These are phyloP conservation scores for Cantharis rufa DNA, from an alignment of 2,888 invertebrate genomes.

Conservation along the genomic window DNA sequence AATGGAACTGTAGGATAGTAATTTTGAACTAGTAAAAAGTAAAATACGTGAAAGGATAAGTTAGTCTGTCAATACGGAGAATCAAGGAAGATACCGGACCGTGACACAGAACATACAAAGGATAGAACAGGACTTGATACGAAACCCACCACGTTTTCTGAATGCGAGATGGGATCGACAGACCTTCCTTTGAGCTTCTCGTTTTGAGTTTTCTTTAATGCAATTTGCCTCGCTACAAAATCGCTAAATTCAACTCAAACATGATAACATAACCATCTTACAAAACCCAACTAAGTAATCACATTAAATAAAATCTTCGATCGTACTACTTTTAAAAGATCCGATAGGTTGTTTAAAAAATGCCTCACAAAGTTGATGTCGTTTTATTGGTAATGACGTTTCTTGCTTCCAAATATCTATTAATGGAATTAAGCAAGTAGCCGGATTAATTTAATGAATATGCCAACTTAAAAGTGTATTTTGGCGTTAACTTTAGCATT, in stretches of 20 bases:
- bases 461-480: constrained; percentile 2
- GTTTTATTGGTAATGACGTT: background rate
- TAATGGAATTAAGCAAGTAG: background rate
- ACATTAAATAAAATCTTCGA: background rate
- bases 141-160: constrained; percentile 46
- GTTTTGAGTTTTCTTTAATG: constrained; percentile 47
- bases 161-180: constrained; percentile 50
- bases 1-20: background rate
- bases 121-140: constrained; percentile 44
- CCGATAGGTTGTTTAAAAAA: background rate
- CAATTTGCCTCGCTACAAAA: constrained; percentile 40
- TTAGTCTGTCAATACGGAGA: constrained; percentile 49
- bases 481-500: constrained; percentile 37
- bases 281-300: background rate
- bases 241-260: constrained; percentile 15
- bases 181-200: constrained; percentile 46
- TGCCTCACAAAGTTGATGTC: background rate
- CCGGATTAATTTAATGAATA: background rate
- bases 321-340: background rate
- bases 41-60: constrained; percentile 44
- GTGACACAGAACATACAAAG: constrained; percentile 48
- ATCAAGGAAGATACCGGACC: constrained; percentile 46
- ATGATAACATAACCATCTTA: background rate
- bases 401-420: background rate
- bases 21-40: constrained; percentile 35